Conservation (phyloP, 2,113 vertebrate species). For the Aspidoscelis tigris region DNA sequence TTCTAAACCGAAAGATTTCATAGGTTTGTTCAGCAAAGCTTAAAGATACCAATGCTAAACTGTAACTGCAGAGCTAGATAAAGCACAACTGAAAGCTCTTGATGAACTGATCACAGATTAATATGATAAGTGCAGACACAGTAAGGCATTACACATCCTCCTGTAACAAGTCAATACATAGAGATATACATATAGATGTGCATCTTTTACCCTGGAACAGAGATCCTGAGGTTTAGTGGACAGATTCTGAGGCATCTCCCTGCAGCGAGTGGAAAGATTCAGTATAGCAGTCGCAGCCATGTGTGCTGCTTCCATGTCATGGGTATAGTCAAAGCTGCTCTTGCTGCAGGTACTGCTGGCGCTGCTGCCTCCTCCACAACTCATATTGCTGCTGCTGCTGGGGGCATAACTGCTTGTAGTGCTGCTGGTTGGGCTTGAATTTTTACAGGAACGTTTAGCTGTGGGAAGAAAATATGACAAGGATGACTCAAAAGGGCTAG, state of each 20-base stretch:
- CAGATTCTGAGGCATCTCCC: slow-evolving; percentile 97
- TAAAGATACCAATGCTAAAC: slow-evolving; percentile 33
- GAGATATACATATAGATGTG: slow-evolving; percentile 6
- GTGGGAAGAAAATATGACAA: slow-evolving; percentile 75
- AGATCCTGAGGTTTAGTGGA: slow-evolving; percentile 93
- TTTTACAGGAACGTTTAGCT: slow-evolving; percentile 98
- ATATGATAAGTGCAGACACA: slow-evolving; percentile 37
- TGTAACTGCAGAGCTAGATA: slow-evolving; percentile 23
- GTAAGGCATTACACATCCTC: slow-evolving; percentile 47
- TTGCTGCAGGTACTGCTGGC: slow-evolving; percentile 99
- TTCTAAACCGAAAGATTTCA: neutral
- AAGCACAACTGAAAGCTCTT: slow-evolving; percentile 23
- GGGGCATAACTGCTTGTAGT: slow-evolving; percentile 96
- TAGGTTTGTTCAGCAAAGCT: slow-evolving; percentile 18
- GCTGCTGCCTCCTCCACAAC: slow-evolving; percentile 93
- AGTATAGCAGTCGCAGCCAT: slow-evolving; percentile 99
- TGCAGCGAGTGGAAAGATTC: slow-evolving; percentile 98
- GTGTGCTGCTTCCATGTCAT: slow-evolving; percentile 98
- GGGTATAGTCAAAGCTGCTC: slow-evolving; percentile 99
- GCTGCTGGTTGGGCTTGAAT: slow-evolving; percentile 96
- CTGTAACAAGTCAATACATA: slow-evolving; percentile 41
- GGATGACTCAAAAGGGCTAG: slow-evolving; percentile 69
- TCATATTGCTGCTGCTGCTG: slow-evolving; percentile 96
- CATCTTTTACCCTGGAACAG: slow-evolving; percentile 87
- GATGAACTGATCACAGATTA: slow-evolving; percentile 27